phyloP scores from a whole-genome alignment of 2,888 invertebrate genomes.

The Plusia festucae region DNA sequence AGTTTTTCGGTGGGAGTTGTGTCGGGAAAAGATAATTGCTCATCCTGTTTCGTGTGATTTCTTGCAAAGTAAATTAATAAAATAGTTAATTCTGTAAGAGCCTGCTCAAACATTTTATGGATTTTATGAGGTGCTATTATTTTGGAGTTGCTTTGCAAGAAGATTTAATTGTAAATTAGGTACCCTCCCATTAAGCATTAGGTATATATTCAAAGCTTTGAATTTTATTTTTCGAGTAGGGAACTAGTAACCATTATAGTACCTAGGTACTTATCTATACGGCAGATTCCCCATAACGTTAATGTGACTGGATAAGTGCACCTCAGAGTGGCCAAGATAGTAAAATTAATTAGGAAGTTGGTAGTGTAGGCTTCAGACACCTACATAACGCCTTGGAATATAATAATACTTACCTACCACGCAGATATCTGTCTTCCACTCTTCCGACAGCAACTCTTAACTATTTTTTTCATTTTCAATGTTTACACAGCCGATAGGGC shows the following conservation, averaged over 20 bases:
- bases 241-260: too few species aligned
- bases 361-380: neutral
- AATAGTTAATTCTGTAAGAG: neutral
- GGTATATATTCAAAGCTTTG: too few species aligned
- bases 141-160: too few species aligned
- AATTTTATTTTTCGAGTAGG: too few species aligned
- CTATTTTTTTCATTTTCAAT: conserved; percentile 66
- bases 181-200: too few species aligned
- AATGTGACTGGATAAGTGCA: too few species aligned
- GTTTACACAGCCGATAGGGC: conserved; percentile 82
- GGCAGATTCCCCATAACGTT: too few species aligned
- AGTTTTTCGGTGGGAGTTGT: conserved; percentile 66
- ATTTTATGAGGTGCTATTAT: too few species aligned
- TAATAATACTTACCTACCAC: neutral
- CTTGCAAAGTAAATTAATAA: conserved; percentile 16
- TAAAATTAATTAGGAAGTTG: too few species aligned
- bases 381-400: neutral
- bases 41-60: conserved; percentile 69
- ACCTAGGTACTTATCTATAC: too few species aligned
- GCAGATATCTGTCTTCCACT: conserved; percentile 5
- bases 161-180: too few species aligned
- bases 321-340: too few species aligned
- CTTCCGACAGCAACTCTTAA: conserved; percentile 37
- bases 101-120: neutral
- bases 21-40: conserved; percentile 66